phyloP scores from a whole-genome alignment of 2,888 invertebrate genomes.

The Folsomia candida region DNA sequence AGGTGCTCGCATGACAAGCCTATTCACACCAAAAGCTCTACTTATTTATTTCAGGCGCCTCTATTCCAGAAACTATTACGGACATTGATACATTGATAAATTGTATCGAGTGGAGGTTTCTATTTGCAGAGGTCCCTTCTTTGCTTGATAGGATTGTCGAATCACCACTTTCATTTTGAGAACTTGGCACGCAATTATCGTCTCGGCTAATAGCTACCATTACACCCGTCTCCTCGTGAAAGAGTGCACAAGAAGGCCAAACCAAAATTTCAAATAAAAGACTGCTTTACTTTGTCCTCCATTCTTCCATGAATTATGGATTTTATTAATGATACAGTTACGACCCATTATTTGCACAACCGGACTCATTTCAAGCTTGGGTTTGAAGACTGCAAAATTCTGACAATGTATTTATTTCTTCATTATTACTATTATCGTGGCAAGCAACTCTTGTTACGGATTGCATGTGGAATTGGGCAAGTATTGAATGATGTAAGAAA shows the following conservation, averaged over 20 bases:
- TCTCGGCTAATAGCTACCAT: conserved; percentile 15
- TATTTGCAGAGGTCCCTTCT: background rate
- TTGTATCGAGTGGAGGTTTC: background rate
- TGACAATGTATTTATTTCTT: too few relatives aligned
- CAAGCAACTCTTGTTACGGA: too few relatives aligned
- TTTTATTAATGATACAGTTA: too few relatives aligned
- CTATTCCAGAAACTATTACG: background rate
- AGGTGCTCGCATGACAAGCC: conserved; percentile 40
- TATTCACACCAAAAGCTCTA: conserved; percentile 34
- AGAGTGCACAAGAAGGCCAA: too few relatives aligned
- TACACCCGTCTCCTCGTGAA: conserved; percentile 8
- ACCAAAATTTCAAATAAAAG: too few relatives aligned
- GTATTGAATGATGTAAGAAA: background rate
- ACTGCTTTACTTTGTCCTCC: too few relatives aligned
- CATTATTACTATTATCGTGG: too few relatives aligned
- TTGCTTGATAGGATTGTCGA: conserved; percentile 12
- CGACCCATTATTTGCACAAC: too few relatives aligned
- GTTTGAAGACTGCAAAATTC: too few relatives aligned
- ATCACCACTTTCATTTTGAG: conserved; percentile 28
- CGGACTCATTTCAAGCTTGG: too few relatives aligned
- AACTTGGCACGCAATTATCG: conserved; percentile 38
- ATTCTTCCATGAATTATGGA: too few relatives aligned
- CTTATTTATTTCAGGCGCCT: conserved; percentile 12
- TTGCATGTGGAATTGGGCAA: too few relatives aligned
- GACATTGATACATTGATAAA: background rate